phyloP scores from a whole-genome alignment of 2,888 invertebrate species.

The Hoplodrina ambigua region DNA sequence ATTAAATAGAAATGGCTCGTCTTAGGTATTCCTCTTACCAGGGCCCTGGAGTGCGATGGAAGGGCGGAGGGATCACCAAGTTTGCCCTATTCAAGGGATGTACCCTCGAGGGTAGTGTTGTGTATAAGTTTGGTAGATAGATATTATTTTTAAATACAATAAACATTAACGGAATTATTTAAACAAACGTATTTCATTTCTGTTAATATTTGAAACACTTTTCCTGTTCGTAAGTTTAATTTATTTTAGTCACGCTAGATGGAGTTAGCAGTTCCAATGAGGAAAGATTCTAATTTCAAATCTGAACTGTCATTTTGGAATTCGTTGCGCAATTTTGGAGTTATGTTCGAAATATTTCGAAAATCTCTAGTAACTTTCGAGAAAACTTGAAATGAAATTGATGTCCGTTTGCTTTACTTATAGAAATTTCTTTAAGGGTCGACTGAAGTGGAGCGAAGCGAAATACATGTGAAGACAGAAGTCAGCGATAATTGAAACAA shows the following conservation, averaged over 20 bases:
- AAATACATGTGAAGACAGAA: constrained; percentile 29
- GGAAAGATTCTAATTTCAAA: constrained; percentile 12
- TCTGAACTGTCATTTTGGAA: constrained; percentile 24
- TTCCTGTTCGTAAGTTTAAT: neutral
- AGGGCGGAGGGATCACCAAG: constrained; percentile 59
- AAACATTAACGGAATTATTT: neutral
- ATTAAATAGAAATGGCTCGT: constrained; percentile 65
- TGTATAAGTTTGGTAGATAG: constrained; percentile 24
- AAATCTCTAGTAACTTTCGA: neutral
- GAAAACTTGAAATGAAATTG: constrained; percentile 6
- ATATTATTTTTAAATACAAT: constrained; percentile 14
- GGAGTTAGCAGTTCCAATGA: constrained; percentile 34
- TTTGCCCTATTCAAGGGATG: constrained; percentile 58
- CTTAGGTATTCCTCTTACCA: constrained; percentile 62
- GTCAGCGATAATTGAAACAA: constrained; percentile 19
- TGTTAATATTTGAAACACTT: neutral
- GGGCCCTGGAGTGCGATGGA: constrained; percentile 43
- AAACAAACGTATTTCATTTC: neutral
- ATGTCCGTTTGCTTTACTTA: constrained; percentile 10
- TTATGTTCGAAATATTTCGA: neutral
- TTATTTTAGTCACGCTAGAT: constrained; percentile 43
- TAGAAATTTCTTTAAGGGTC: constrained; percentile 20
- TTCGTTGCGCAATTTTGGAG: constrained; percentile 3
- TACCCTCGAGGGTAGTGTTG: constrained; percentile 56
- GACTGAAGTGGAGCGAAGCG: constrained; percentile 21